Evolutionary conservation across 2,888 invertebrate genomes (phyloP), one percentile per base, ranked within the genome.

Genomic region (Oegoconia quadripuncta): DNA sequence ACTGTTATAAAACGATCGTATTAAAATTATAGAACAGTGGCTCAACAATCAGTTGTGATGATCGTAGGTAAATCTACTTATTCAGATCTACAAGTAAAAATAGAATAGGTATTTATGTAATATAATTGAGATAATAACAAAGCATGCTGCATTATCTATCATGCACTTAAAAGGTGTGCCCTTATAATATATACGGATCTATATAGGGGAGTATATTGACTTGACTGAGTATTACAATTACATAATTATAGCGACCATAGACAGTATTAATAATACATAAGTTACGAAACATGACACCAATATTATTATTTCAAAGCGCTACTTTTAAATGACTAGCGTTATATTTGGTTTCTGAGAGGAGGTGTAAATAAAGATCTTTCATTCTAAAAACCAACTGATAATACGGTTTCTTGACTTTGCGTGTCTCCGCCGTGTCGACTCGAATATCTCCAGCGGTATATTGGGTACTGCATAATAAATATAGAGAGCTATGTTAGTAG

Each of bases 391-490:
- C 88, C 88, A 88, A 87, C 88, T 88, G 80, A 88, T 88, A 56
- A 88, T 88, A 73, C 87, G 84, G 76, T 88, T 86, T 75, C 88
- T 88, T 78, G 88, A 87, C 71, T 88, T 88, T 67, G 80, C 83
- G 68, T 88, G 87, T 73, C 84, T 74, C 73, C 88, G 83, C 78
- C 87, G 73, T 65, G 87, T 81, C 44, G 88, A 87, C 88, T 88
- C 88, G 83, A 87, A 81, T 74, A 88, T 74, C 83, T 88, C 88
- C 88, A 87, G 84, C 59, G 88, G 87, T 67, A 88, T 88, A 88
- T 88, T 88, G 81, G 88, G 88, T 87, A 88, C 88, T 88, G 88
- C 73, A 79, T 81, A 81, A 84, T 83, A 84, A 86, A 83, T 79
- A 83, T 75, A n/a, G n/a, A n/a, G n/a, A 74, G 74, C 73, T 71